A percentile compares a stretch with the other conserved stretches of the same genome.
These are phyloP conservation scores for Cathartes aura DNA, from an alignment of 2,113 vertebrate genomes.

Conservation along the genomic window DNA sequence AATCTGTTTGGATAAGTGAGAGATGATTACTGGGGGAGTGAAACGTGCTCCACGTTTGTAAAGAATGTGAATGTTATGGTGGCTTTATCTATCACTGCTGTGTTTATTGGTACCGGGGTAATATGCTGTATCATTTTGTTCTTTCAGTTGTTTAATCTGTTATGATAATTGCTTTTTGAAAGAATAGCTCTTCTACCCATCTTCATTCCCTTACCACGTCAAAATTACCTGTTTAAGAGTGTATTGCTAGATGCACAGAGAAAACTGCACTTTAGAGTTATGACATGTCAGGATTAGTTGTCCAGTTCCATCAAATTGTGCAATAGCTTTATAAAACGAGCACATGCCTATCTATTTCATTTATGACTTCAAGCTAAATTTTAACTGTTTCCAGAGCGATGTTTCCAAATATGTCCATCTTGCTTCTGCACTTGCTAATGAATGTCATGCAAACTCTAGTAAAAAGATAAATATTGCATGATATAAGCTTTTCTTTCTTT, in stretches of 20 bases:
- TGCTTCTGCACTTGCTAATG: not conserved
- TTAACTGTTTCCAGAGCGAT: not conserved
- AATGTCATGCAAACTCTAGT: not conserved
- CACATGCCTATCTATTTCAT: not conserved
- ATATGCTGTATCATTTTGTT: not conserved
- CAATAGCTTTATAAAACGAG: not conserved
- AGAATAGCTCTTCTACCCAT: not conserved
- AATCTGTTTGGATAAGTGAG: not conserved
- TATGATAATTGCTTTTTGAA: not conserved
- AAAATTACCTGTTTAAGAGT: not conserved
- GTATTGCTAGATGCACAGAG: not conserved
- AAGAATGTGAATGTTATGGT: not conserved
- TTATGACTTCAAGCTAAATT: conserved; percentile 27
- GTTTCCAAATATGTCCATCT: not conserved
- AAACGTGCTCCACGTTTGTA: not conserved
- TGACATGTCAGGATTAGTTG: not conserved
- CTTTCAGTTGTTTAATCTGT: not conserved
- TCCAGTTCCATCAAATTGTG: conserved; percentile 6
- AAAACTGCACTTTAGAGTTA: not conserved
- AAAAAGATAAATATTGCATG: not conserved
- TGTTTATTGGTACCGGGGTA: not conserved
- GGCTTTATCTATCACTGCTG: not conserved
- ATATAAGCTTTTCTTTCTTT: not conserved
- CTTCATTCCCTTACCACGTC: not conserved
- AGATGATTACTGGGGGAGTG: not conserved